Evolutionary conservation across 2,888 invertebrate genomes (phyloP).

Genomic region (Tachina grossa): DNA sequence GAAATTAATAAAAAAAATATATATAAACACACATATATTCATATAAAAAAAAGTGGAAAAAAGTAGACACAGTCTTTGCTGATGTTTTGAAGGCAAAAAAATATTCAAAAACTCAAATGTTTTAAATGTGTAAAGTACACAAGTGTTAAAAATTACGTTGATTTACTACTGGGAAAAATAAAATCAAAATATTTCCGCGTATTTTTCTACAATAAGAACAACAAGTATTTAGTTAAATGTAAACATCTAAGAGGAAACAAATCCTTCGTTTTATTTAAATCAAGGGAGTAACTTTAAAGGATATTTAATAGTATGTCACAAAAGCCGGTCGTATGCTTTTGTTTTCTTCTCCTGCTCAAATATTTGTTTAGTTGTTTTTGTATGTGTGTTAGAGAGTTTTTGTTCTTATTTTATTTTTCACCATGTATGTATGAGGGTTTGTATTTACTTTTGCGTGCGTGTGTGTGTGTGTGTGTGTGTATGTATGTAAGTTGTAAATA

Average conservation of each 20-base stretch:
- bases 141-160: slow-evolving; percentile 61
- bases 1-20: slow-evolving; percentile 43
- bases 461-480: neutral
- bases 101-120: neutral
- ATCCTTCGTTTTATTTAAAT: neutral
- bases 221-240: slow-evolving; percentile 20
- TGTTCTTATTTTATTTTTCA: neutral
- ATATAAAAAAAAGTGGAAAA: neutral
- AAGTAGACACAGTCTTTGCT: neutral
- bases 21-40: neutral
- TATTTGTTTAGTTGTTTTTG: neutral
- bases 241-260: neutral
- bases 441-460: neutral
- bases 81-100: neutral
- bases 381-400: neutral
- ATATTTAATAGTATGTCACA: slow-evolving; percentile 28
- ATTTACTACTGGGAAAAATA: slow-evolving; percentile 40
- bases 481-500: slow-evolving; percentile 38
- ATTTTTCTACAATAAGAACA: slow-evolving; percentile 1
- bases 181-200: neutral
- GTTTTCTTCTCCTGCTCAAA: neutral
- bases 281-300: slow-evolving; percentile 11
- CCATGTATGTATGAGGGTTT: neutral
- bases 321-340: slow-evolving; percentile 9
- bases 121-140: slow-evolving; percentile 28